Base-by-base conservation (phyloP, 1,140 invertebrate species). In the Drosophila willistoni region DNA sequence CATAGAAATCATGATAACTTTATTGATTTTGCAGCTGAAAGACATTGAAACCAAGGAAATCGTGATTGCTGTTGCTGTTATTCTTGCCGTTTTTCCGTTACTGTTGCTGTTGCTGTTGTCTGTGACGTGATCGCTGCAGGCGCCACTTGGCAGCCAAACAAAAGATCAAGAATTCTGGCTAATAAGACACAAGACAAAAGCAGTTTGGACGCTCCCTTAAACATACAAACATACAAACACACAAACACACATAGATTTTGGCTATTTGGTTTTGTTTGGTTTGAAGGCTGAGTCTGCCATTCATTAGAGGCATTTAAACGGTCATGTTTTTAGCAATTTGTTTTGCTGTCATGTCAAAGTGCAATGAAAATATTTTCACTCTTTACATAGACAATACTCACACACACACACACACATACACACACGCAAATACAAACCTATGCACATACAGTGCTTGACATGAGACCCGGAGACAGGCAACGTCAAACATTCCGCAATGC, bases 311-410 rank as follows among this genome's bases (percentile, higher is more conserved):
- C 79, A 87, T 87, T 89, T 89, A 87, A 77, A 55, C 39, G 83
- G 69, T 64, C 54, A 63, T 57, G 56, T 67, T 70, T 55, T 73
- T 69, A 60, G 77, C 81, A 89, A 89, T 89, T 89, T 89, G 84
- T 81, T 89, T 77, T 77, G 80, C 84, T 89, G 84, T 89, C 84
- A 89, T 89, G 84, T 84, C 84, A 84, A 71, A 89, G 84, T 89
- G 84, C 84, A 89, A 89, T 89, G 84, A 84, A 89, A 89, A 89
- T 89, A 89, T 89, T 89, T 89, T 89, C 84, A 89, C 84, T 89
- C 72, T 78, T 36, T 36, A 36, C 34, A 36, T 10, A 36, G 34
- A 36, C 34, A 36, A 36, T 10, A 29, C 29, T 7, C 6, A 29
- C 5, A 36, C 65, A 57, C 65, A 69, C 71, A 69, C 61, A 71